A percentile compares a stretch with the other conserved stretches of the same genome.
phyloP scores from a whole-genome alignment of 2,888 invertebrate species.

The Zele albiditarsus region DNA sequence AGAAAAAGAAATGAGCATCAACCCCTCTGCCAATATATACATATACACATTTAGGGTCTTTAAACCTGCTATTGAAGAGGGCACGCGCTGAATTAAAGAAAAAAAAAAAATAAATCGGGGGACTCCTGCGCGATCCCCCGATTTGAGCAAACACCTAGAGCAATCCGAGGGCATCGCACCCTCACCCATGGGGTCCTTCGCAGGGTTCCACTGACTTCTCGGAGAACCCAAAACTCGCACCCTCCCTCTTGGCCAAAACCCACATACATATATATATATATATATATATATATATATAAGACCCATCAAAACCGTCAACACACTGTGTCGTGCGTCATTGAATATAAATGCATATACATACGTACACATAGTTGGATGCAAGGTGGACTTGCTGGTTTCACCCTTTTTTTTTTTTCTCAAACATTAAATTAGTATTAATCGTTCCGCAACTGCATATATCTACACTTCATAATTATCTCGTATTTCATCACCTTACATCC shows the following conservation, averaged over 20 bases:
- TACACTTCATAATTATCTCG: too few species aligned
- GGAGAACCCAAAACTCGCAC: constrained; percentile 55
- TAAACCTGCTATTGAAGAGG: constrained; percentile 68
- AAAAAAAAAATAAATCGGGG: constrained; percentile 45
- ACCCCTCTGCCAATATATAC: constrained; percentile 58
- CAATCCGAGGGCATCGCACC: constrained; percentile 53
- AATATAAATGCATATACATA: constrained; percentile 7
- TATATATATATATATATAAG: background rate
- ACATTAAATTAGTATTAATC: constrained; percentile 30
- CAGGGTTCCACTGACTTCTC: constrained; percentile 64
- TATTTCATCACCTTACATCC: background rate
- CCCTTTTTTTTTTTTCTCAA: constrained; percentile 39
- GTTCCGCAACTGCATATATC: constrained; percentile 23
- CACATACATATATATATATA: constrained; percentile 11
- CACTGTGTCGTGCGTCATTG: constrained; percentile 14
- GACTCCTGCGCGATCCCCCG: constrained; percentile 19
- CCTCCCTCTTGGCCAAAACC: constrained; percentile 52
- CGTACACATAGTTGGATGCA: constrained; percentile 56
- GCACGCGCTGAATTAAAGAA: constrained; percentile 62
- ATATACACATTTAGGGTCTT: constrained; percentile 20
- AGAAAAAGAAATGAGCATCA: constrained; percentile 67
- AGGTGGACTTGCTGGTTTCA: constrained; percentile 57
- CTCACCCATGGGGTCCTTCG: constrained; percentile 63
- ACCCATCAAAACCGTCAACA: constrained; percentile 21
- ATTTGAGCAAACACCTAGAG: constrained; percentile 47